Conservation (phyloP, 2,113 vertebrate species). For the Hassar affinis region DNA sequence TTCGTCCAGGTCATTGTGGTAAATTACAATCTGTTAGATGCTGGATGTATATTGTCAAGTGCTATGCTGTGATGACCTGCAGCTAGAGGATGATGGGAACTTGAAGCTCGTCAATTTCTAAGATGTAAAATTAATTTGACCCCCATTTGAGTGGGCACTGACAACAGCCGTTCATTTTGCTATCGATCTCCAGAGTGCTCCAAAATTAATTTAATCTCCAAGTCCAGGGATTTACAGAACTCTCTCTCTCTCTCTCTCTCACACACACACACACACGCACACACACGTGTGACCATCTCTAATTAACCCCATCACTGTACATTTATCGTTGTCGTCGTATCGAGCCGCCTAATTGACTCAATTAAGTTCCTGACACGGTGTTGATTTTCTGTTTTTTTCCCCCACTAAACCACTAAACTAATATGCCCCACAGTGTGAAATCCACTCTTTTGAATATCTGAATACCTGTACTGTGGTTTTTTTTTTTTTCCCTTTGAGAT, state of each 20-base stretch:
- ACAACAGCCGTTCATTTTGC: not conserved
- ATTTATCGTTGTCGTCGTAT: not conserved
- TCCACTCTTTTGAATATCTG: not conserved
- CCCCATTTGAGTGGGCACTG: not conserved
- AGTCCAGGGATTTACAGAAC: not conserved
- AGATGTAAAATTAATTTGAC: conserved; percentile 44
- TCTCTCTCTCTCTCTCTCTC: too few species aligned
- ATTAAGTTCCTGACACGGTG: conserved; percentile 24
- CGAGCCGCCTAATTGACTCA: conserved; percentile 13
- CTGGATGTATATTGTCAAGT: not conserved
- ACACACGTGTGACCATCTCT: not conserved
- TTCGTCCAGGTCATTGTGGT: conserved; percentile 14
- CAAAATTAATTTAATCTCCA: conserved; percentile 3
- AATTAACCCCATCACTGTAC: conserved; percentile 21
- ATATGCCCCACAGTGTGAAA: not conserved
- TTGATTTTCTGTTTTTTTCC: not conserved
- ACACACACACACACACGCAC: not conserved
- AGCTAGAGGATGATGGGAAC: not conserved
- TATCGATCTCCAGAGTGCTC: not conserved
- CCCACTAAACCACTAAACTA: not conserved
- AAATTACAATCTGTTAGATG: conserved; percentile 22
- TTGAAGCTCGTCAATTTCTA: conserved; percentile 35
- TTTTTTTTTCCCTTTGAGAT: conserved; percentile 4
- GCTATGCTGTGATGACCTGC: not conserved
- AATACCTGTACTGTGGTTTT: not conserved